These are phyloP conservation scores for Phortica okadai DNA, from an alignment of 2,888 invertebrate genomes.

Conservation along the genomic window DNA sequence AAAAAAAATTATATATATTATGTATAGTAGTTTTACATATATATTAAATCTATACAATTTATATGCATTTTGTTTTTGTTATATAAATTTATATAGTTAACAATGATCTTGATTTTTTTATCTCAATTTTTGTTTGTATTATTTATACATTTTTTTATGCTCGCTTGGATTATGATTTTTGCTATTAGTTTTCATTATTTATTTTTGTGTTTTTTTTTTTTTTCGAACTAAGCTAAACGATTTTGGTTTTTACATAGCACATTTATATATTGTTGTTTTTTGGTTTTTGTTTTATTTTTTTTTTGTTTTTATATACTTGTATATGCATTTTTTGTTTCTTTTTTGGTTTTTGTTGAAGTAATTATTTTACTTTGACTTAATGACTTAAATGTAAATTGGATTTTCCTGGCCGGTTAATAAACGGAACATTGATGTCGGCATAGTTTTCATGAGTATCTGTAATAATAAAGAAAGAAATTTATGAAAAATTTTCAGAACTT, in stretches of 20 bases:
- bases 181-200: not conserved
- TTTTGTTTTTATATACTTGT: not conserved
- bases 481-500: not conserved
- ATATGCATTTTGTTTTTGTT: not conserved
- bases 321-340: not conserved
- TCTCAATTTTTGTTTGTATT: not conserved
- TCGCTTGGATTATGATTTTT: not conserved
- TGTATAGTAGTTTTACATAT: not conserved
- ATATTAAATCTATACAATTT: conserved; percentile 6
- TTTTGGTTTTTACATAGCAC: not conserved
- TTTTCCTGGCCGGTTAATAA: conserved; percentile 99
- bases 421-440: conserved; percentile 99
- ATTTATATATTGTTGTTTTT: conserved; percentile 24
- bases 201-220: not conserved
- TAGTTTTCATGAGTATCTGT: conserved; percentile 99
- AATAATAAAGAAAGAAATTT: conserved; percentile 60
- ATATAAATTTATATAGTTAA: not conserved
- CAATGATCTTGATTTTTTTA: not conserved
- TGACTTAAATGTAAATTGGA: conserved; percentile 95
- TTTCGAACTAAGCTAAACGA: not conserved
- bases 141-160: conserved; percentile 18
- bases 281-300: not conserved
- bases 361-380: conserved; percentile 61
- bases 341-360: conserved; percentile 45
- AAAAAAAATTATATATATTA: not conserved